Evolutionary conservation across 2,113 vertebrate genomes (phyloP), one percentile per base, ranked within the genome.

Genomic region (Okapia johnstoni): DNA sequence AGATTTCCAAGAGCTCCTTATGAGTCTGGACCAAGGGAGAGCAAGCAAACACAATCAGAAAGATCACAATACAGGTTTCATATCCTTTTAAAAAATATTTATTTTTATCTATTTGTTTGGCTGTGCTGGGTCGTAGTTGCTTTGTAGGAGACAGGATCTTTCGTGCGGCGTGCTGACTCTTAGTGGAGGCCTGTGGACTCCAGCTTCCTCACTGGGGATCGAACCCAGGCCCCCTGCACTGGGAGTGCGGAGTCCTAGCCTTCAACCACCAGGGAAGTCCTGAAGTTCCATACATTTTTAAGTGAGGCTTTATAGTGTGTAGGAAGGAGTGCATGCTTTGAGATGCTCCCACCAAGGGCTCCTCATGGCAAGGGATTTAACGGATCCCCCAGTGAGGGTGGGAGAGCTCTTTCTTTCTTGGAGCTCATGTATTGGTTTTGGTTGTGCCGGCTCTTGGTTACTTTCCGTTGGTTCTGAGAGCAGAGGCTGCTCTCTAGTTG

Each of bases 241-340:
- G 40, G 36, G 70, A 76, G 40, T 6, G 0, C 5, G 5, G 36
- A 43, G 36, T 15, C 40, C 36, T 76, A 76, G 70, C 70, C 12
- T 14, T 26, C 70, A 43, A 23, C 25, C 43, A 46, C 43, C 40
- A 16, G 14, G 43, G 3, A 77, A 30, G 73, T 28, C 25, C 73
- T 16, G 40, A 76, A 12, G 23, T 76, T 76, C n/a, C 77, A 52
- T 52, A 52, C 0, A 3, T n/a, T 52, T n/a, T 10, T 43, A 60
- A 60, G 76, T 70, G 52, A 91, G 36, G 46, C 28, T 92, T 79
- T 87, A 8, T 89, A 11, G 52, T 94, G 90, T 95, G 58, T 17
- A 52, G 90, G 25, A 57, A 52, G 48, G 60, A 85, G 33, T 30
- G 3, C 2, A 1, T 66, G 83, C 36, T 80, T 73, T 33, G 50